Evolutionary conservation across 2,797 vertebrate species (phyloP), one percentile per base, ranked within the genome.

Genomic region (Neosilurus hyrtlii): DNA sequence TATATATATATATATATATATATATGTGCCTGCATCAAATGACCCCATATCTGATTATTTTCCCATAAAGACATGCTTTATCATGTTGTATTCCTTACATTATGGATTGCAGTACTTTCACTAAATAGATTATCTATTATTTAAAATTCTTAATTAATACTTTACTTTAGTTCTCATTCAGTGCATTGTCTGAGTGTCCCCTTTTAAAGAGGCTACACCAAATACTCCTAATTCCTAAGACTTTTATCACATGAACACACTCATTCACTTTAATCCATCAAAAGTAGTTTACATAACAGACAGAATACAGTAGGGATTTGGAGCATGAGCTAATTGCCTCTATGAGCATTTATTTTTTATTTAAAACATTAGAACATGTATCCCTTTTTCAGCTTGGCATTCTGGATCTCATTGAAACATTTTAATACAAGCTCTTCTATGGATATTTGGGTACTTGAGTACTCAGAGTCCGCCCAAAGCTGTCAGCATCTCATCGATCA

Each of bases 391-490:
- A 4, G 18, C 12, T 43, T 24, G 59, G 51, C 57, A 63, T 22
- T 43, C 30, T 76, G 74, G 37, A 76, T 43, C 9, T 2, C 3
- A 9, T 43, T 57, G n/a, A 62, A 24, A 62, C 12, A 10, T 26
- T 77, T 63, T 24, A 18, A 26, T 51, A 16, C 8, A 24, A 77
- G 0, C 30, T 26, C 37, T 56, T 75, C 18, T 35, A 18, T 61
- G 57, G 74, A 61, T 76, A 76, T 76, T 76, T 43, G 18, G 52
- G 43, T 15, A 77, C 18, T 49, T 63, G 9, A 61, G 56, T 61
- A 0, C 11, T 62, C 18, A 1, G 1, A 62, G 56, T 61, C 3
- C 37, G 30, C 35, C 7, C 56, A 63, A 63, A 63, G 59, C 75
- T 77, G 59, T 24, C 74, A 15, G 74, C 3, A 24, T n/a, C 35